Conservation (phyloP, 2,113 vertebrate genomes). For the Cryptomyrus ogoouensis region DNA sequence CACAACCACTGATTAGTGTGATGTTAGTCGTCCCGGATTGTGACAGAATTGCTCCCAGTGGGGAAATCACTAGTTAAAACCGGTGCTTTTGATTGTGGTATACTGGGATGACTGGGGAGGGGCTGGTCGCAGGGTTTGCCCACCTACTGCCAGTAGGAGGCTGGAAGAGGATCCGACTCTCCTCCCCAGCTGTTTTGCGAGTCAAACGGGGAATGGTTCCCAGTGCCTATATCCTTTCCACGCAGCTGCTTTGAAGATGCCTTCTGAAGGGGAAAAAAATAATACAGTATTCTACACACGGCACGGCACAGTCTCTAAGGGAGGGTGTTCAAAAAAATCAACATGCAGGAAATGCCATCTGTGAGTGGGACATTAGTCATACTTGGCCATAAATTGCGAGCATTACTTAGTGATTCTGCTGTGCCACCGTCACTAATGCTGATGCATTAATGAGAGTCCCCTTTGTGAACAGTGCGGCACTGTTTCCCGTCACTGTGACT, state of each 20-base stretch:
- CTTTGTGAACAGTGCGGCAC: background rate
- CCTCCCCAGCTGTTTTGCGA: background rate
- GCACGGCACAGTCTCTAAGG: background rate
- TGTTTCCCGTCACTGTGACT: background rate
- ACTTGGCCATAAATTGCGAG: slow-evolving; percentile 1
- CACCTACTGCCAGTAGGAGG: background rate
- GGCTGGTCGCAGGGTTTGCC: background rate
- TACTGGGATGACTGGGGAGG: background rate
- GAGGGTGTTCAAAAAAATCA: slow-evolving; percentile 7
- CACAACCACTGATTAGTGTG: too few species aligned
- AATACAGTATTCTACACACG: background rate
- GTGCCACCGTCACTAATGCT: background rate
- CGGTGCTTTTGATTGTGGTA: background rate
- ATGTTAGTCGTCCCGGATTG: background rate
- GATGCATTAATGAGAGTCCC: slow-evolving; percentile 10
- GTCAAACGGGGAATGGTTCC: background rate
- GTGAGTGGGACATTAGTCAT: background rate
- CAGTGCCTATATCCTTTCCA: background rate
- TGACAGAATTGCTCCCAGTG: background rate
- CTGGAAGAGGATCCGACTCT: background rate
- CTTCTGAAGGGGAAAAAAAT: slow-evolving; percentile 3
- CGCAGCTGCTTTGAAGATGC: background rate
- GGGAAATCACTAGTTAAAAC: background rate
- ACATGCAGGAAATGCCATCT: background rate
- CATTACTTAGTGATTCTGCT: background rate